Evolutionary conservation across 2,113 vertebrate genomes (phyloP), one percentile per base, ranked within the genome.

Genomic region (Corythornis cristatus): DNA sequence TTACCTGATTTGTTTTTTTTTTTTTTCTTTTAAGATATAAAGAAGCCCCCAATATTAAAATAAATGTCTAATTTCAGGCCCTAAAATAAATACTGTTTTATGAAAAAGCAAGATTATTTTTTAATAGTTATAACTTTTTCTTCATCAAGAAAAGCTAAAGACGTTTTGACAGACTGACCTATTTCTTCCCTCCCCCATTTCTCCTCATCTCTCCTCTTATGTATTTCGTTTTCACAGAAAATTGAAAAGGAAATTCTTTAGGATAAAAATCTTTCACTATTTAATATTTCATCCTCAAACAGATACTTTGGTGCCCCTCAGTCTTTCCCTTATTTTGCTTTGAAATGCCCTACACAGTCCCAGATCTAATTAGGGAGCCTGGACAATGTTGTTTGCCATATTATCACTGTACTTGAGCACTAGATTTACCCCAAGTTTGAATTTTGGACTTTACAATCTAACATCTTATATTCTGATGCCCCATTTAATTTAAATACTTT

Each of bases 111-210:
- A 35, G 9, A 53, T 19, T 37, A 8, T n/a, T 87, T 81, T 93
- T 91, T 16, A 58, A 87, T 23, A 3, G 17, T 51, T 94, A 28
- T 25, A 86, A 91, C 23, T 72, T 93, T 90, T 83, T 70, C 45
- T 66, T 89, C 35, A 64, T 21, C 33, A 43, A 20, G 26, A 22
- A 88, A 93, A 71, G 48, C 68, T 78, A 86, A 86, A 96, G 65
- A 72, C 29, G 15, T 74, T 93, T 60, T 86, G 83, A 93, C 85
- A 83, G 72, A 76, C 23, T 91, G 88, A 93, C 72, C 75, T 71
- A 93, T 83, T 95, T 96, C 58, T 26, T 81, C 16, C 35, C 58
- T 83, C 71, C 54, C 50, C 64, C 48, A 50, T 29, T 61, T 67
- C 28, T 76, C 51, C 25, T 67, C 2, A 0, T 23, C 26, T 65